Evolutionary conservation across 2,113 vertebrate species (phyloP).

Genomic region (Vombatus ursinus): DNA sequence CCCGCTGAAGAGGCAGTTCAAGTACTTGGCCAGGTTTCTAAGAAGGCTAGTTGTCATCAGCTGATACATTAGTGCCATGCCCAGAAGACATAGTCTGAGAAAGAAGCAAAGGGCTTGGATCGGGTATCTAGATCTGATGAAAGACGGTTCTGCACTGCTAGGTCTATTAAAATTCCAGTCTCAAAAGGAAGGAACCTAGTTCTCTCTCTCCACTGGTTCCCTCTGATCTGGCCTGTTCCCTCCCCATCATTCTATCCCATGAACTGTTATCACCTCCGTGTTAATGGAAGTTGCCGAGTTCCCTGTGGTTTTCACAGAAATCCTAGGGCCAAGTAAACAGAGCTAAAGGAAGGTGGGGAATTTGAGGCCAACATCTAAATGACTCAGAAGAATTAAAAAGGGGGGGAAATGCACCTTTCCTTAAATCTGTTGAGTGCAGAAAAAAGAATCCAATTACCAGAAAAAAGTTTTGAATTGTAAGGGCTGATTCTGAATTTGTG

Average conservation of each 20-base stretch:
- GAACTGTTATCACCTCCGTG: not conserved
- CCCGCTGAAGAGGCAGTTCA: not conserved
- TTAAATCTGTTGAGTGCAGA: not conserved
- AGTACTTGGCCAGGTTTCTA: conserved; percentile 72
- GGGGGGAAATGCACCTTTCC: not conserved
- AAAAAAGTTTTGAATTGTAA: not conserved
- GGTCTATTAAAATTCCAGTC: conserved; percentile 80
- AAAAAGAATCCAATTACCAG: not conserved
- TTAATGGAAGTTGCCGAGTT: not conserved
- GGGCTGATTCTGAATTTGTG: not conserved
- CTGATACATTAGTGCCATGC: conserved; percentile 59
- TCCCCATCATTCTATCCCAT: not conserved
- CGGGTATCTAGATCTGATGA: conserved; percentile 76
- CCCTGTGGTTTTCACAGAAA: not conserved
- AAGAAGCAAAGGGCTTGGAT: conserved; percentile 73
- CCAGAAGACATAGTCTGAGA: conserved; percentile 40
- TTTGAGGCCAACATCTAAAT: not conserved
- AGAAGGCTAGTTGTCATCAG: conserved; percentile 73
- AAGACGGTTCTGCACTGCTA: conserved; percentile 59
- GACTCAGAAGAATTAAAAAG: not conserved
- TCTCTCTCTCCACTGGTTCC: not conserved
- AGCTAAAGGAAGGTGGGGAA: not conserved
- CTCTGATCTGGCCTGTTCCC: not conserved
- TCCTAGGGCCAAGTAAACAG: not conserved
- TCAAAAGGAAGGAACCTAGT: conserved; percentile 15